These are phyloP conservation scores for Augochlorella aurata DNA, from an alignment of 2,888 invertebrate genomes.

Conservation along the genomic window DNA sequence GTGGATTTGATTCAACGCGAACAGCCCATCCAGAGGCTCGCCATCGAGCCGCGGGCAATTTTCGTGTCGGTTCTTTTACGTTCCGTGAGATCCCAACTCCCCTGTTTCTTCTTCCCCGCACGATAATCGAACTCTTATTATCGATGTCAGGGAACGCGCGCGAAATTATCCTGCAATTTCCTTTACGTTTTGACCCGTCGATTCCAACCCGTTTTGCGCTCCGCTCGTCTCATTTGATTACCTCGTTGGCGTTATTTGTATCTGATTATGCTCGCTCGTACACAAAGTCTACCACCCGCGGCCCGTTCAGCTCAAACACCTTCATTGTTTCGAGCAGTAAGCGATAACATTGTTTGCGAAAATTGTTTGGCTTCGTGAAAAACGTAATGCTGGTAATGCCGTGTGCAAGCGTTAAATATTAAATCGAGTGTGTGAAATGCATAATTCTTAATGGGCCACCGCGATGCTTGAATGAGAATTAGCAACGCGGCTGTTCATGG, in stretches of 20 bases:
- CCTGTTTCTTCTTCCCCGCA: too few species aligned
- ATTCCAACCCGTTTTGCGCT: not conserved
- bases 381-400: not conserved
- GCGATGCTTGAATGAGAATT: not conserved
- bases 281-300: not conserved
- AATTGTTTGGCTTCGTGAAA: slow-evolving; percentile 3
- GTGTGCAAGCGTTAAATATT: not conserved
- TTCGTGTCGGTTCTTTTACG: slow-evolving; percentile 49
- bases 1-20: slow-evolving; percentile 72
- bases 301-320: slow-evolving; percentile 11
- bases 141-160: not conserved
- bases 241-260: slow-evolving; percentile 2
- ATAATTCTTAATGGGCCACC: not conserved
- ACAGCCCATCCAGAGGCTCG: slow-evolving; percentile 59
- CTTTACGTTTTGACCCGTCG: not conserved
- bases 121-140: slow-evolving; percentile 23
- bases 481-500: not conserved
- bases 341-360: not conserved
- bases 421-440: not conserved
- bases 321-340: slow-evolving; percentile 11
- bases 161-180: slow-evolving; percentile 20
- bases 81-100: not conserved
- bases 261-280: slow-evolving; percentile 4
- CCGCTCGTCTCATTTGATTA: slow-evolving; percentile 6
- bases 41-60: slow-evolving; percentile 58